phyloP scores from a whole-genome alignment of 2,888 invertebrate species.

The Papilio elwesi region DNA sequence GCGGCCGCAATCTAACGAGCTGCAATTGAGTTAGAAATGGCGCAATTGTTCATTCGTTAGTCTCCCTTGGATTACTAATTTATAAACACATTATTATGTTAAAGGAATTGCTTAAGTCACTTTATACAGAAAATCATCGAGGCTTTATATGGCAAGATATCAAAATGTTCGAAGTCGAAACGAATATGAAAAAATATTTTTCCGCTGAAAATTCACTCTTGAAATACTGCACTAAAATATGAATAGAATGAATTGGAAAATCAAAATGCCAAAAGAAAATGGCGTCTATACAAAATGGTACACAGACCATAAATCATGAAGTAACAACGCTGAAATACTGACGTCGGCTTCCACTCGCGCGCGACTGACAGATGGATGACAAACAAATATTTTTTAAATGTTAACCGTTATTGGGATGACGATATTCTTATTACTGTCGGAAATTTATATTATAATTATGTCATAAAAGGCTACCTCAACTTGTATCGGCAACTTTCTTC shows the following conservation, averaged over 20 bases:
- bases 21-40: constrained; percentile 14
- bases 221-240: too few species aligned
- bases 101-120: neutral
- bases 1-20: constrained; percentile 10
- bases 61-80: neutral
- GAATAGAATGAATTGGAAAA: too few species aligned
- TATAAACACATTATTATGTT: constrained; percentile 3
- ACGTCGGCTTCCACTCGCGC: neutral
- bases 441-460: neutral
- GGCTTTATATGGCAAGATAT: neutral
- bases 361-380: neutral
- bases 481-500: too few species aligned
- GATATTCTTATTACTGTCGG: neutral
- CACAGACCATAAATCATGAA: neutral
- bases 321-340: neutral
- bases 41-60: constrained; percentile 17
- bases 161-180: neutral
- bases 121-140: neutral
- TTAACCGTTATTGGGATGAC: neutral
- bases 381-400: neutral
- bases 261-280: too few species aligned
- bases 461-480: too few species aligned
- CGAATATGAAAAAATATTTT: too few species aligned
- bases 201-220: too few species aligned
- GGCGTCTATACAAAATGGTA: too few species aligned